Percentiles rank a stretch among this genome's conserved stretches.
These are phyloP conservation scores for Pseudochirops corinnae DNA, from an alignment of 2,797 vertebrate species.

Conservation along the genomic window DNA sequence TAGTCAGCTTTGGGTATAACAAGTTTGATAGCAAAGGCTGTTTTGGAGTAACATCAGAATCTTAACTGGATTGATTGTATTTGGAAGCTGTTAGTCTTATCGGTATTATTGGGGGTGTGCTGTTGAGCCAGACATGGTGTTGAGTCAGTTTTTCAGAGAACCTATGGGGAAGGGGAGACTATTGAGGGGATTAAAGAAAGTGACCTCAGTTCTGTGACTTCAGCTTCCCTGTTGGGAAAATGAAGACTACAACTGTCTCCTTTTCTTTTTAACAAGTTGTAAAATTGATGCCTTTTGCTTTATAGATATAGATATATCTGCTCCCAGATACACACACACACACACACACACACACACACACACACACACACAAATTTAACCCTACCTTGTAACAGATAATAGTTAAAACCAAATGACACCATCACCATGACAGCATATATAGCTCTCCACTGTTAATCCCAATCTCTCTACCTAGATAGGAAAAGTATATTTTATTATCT, in stretches of 20 bases:
- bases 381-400: not conserved
- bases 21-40: not conserved
- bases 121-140: not conserved
- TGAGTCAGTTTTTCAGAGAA: not conserved
- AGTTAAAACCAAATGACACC: not conserved
- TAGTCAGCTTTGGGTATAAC: not conserved
- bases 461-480: not conserved
- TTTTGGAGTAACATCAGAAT: not conserved
- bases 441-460: not conserved
- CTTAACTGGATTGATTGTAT: not conserved
- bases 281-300: too few relatives aligned
- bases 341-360: not conserved
- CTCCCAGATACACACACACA: too few relatives aligned
- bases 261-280: not conserved
- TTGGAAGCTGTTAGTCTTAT: not conserved
- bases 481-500: not conserved
- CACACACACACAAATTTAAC: not conserved
- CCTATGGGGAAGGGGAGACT: not conserved
- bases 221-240: not conserved
- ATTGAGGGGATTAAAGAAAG: constrained; percentile 18
- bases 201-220: not conserved
- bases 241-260: not conserved
- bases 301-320: too few relatives aligned
- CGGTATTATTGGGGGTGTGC: not conserved
- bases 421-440: not conserved